These are phyloP conservation scores for Oeneis ivallda DNA, from an alignment of 2,888 invertebrate genomes.

Conservation along the genomic window DNA sequence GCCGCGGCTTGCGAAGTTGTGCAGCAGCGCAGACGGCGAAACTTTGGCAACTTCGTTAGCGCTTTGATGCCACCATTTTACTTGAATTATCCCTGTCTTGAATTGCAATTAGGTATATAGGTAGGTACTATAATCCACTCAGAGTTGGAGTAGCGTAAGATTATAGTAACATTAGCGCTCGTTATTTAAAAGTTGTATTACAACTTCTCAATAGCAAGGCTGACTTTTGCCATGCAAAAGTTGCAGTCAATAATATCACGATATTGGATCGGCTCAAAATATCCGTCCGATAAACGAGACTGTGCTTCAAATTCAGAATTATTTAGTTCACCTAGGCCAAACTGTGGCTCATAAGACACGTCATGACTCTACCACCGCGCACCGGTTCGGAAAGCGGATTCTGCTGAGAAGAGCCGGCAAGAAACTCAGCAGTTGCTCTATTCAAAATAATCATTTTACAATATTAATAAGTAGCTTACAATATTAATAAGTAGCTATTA, in stretches of 20 bases:
- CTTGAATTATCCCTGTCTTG: constrained; percentile 23
- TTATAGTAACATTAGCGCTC: not conserved
- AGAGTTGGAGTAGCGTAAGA: not conserved
- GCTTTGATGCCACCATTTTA: constrained; percentile 24
- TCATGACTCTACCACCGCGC: too few species aligned
- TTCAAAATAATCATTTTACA: too few species aligned
- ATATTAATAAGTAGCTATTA: too few species aligned
- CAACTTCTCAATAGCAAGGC: not conserved
- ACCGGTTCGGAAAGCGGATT: too few species aligned
- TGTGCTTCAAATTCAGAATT: too few species aligned
- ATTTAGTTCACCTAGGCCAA: too few species aligned
- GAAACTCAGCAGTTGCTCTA: too few species aligned
- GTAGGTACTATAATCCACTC: constrained; percentile 17
- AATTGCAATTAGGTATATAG: constrained; percentile 16
- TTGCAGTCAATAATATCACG: not conserved
- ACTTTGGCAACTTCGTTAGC: constrained; percentile 25
- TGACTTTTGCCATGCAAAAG: not conserved
- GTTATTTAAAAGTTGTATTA: not conserved
- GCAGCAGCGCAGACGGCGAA: constrained; percentile 17
- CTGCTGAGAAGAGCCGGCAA: too few species aligned
- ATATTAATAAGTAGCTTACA: too few species aligned
- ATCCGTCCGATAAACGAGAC: not conserved
- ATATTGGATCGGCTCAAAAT: not conserved
- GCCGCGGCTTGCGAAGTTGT: constrained; percentile 19
- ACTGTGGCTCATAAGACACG: too few species aligned